Conservation (phyloP, 2,113 vertebrate species). For the Chloropsis cyanopogon region DNA sequence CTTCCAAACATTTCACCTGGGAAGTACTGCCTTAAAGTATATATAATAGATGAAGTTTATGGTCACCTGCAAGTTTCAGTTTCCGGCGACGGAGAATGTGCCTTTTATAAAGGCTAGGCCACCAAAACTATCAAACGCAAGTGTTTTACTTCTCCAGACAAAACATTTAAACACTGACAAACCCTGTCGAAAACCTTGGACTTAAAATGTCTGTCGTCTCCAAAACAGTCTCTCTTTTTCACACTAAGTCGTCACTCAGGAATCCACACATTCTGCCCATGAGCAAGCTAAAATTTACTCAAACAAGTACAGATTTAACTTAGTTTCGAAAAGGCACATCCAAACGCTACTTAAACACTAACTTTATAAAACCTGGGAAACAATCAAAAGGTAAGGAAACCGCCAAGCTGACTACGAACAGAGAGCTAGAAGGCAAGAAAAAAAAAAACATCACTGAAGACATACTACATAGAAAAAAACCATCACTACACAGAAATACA, state of each 20-base stretch:
- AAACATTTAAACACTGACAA: not conserved
- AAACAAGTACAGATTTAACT: not conserved
- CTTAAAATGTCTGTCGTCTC: not conserved
- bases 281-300: not conserved
- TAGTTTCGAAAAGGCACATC: not conserved
- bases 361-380: not conserved
- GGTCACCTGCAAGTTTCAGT: not conserved
- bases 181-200: not conserved
- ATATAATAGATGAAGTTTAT: not conserved
- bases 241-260: not conserved
- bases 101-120: not conserved
- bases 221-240: not conserved
- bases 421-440: fast-evolving
- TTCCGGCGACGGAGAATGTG: fast-evolving
- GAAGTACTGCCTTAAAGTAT: not conserved
- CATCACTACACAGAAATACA: fast-evolving
- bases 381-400: not conserved
- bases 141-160: not conserved
- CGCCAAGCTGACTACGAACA: not conserved
- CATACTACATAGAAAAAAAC: not conserved
- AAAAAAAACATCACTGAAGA: fast-evolving
- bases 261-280: not conserved
- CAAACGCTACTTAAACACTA: not conserved
- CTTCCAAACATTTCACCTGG: not conserved
- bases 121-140: not conserved